Conservation (phyloP, 2,888 invertebrate genomes). For the Ceriagrion tenellum region DNA sequence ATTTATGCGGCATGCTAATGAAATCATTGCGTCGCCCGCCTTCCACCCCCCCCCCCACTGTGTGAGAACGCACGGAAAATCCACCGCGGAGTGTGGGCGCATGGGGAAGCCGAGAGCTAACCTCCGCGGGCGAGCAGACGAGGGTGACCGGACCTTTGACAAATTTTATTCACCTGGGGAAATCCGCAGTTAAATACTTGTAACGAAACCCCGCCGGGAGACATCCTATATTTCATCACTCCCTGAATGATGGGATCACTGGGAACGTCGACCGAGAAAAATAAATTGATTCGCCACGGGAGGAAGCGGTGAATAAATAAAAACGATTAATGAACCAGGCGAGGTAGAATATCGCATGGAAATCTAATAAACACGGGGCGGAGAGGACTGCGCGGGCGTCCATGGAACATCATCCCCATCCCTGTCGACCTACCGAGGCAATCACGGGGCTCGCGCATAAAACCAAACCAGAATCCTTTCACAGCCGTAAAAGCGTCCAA, state of each 20-base stretch:
- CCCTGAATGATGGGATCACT: neutral
- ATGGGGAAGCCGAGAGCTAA: too few relatives aligned
- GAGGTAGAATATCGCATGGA: neutral
- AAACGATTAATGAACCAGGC: neutral
- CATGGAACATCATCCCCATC: neutral
- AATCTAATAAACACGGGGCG: neutral
- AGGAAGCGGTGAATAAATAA: neutral
- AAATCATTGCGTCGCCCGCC: neutral
- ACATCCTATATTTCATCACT: neutral
- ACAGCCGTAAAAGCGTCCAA: constrained; percentile 12
- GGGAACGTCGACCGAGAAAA: neutral
- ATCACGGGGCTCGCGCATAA: neutral
- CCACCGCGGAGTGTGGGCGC: too few relatives aligned
- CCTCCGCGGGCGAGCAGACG: too few relatives aligned
- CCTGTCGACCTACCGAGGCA: neutral
- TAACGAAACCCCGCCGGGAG: neutral
- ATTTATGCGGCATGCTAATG: neutral
- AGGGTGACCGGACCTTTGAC: too few relatives aligned
- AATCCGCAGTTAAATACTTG: neutral
- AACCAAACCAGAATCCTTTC: neutral
- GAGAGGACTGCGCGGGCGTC: neutral
- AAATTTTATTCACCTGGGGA: neutral
- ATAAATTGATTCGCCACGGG: neutral
- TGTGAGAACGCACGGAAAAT: neutral
- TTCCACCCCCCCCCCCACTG: too few relatives aligned